A percentile compares a stretch with the other conserved stretches of the same genome.
Conservation (phyloP, 2,113 vertebrate genomes). For the Opisthocomus hoazin region DNA sequence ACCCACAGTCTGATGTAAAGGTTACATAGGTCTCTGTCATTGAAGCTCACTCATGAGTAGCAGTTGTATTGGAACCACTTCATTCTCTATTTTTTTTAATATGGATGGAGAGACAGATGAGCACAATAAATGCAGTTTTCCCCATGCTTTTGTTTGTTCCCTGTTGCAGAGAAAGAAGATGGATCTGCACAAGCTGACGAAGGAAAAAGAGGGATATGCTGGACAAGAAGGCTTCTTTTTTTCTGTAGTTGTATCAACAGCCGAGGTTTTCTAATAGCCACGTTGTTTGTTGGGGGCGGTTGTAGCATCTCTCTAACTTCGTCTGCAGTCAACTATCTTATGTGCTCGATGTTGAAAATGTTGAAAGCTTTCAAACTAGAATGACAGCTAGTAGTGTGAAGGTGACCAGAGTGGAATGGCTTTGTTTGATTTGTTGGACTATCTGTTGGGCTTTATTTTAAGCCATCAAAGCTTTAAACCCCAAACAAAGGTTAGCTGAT, state of each 20-base stretch:
- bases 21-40: neutral
- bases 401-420: conserved; percentile 8
- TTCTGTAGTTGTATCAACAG: neutral
- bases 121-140: neutral
- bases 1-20: neutral
- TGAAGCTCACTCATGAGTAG: neutral
- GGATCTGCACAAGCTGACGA: neutral
- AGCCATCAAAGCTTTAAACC: conserved; percentile 42
- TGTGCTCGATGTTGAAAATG: neutral
- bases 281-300: neutral
- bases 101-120: neutral
- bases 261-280: neutral
- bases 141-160: neutral
- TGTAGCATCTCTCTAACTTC: neutral
- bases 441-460: conserved; percentile 47
- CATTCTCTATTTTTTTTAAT: neutral
- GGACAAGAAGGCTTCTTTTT: neutral
- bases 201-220: neutral
- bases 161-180: neutral
- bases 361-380: neutral
- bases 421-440: conserved; percentile 34
- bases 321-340: neutral
- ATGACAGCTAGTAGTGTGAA: neutral
- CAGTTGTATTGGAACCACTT: neutral
- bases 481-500: conserved; percentile 43